Percentiles rank a stretch among this genome's conserved stretches.
Evolutionary conservation across 2,888 invertebrate genomes (phyloP).

Genomic region (Resseliella maxima): DNA sequence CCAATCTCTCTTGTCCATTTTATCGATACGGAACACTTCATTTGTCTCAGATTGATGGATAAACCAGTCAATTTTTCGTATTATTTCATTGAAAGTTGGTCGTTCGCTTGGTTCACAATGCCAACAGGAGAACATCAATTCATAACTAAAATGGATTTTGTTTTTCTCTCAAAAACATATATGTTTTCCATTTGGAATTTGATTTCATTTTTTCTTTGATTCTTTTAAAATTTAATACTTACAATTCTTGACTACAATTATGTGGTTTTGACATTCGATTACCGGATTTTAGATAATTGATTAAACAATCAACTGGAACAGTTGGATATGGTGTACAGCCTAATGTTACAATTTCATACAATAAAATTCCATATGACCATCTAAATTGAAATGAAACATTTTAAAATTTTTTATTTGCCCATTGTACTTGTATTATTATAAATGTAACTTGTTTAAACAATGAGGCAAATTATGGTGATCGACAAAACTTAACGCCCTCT

Average conservation of each 20-base stretch:
- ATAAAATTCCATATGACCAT: constrained; percentile 88
- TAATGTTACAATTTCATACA: constrained; percentile 88
- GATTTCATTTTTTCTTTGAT: constrained; percentile 6
- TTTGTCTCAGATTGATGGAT: not conserved
- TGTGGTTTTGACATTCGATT: constrained; percentile 84
- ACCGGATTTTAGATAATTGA: constrained; percentile 77
- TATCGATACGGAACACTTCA: not conserved
- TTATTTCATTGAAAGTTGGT: constrained; percentile 77
- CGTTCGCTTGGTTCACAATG: constrained; percentile 74
- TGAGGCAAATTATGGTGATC: no score
- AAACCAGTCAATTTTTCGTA: constrained; percentile 65
- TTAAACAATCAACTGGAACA: constrained; percentile 75
- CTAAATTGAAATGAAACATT: constrained; percentile 66
- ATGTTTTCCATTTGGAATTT: not conserved
- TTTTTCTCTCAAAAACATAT: no score
- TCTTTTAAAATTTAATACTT: constrained; percentile 62
- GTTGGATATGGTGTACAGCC: constrained; percentile 86
- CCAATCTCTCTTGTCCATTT: not conserved
- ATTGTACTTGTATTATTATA: not conserved
- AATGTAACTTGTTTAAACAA: not conserved
- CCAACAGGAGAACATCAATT: constrained; percentile 83
- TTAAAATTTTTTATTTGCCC: not conserved
- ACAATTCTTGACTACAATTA: constrained; percentile 81
- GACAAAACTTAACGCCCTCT: no score
- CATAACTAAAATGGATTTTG: constrained; percentile 75